Conservation (phyloP, 1,140 invertebrate species). For the Artemia franciscana region DNA sequence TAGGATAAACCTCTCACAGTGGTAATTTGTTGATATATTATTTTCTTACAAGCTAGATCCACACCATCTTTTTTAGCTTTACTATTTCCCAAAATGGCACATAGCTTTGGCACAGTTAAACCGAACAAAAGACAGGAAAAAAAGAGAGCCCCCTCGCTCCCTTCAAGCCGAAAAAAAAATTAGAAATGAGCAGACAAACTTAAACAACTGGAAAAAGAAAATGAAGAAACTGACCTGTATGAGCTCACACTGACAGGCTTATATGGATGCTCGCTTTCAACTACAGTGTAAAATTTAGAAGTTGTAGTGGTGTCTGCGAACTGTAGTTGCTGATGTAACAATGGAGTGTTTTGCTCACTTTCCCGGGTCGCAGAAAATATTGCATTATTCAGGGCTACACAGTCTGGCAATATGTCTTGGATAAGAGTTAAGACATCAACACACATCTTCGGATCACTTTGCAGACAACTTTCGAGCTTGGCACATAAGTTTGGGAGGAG, state of each 20-base stretch:
- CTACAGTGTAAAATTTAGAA: constrained; percentile 49
- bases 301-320: constrained; percentile 3
- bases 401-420: constrained; percentile 68
- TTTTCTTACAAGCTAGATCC: no score
- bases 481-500: background rate
- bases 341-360: constrained; percentile 4
- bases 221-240: constrained; percentile 41
- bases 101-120: no score
- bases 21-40: no score
- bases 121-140: no score
- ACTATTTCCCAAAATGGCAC: no score
- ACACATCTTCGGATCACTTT: constrained; percentile 34
- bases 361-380: constrained; percentile 10
- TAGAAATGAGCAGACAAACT: no score
- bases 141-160: no score
- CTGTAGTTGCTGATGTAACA: background rate
- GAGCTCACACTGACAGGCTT: constrained; percentile 64
- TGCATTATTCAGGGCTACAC: constrained; percentile 50
- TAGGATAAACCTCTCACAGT: no score
- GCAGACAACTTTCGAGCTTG: background rate
- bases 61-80: no score
- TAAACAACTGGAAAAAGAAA: no score
- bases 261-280: constrained; percentile 93
- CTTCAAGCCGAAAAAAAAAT: no score
- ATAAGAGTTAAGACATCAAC: constrained; percentile 73